phyloP scores from a whole-genome alignment of 2,797 vertebrate genomes.

The Sebastes kiyomatsui region DNA sequence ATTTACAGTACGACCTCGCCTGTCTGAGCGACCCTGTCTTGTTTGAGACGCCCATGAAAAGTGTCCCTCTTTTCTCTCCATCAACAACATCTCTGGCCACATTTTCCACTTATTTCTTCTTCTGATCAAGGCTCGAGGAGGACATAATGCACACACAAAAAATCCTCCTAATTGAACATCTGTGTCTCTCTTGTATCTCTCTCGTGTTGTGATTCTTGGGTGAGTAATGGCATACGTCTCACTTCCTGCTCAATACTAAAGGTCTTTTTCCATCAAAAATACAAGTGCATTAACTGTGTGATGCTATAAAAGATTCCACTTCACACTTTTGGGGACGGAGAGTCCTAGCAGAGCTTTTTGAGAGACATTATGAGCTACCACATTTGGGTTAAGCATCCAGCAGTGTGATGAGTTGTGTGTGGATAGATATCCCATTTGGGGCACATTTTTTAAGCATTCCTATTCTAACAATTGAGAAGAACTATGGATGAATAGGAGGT shows the following conservation, averaged over 20 bases:
- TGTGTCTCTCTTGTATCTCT: conserved; percentile 40
- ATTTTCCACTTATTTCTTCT: conserved; percentile 30
- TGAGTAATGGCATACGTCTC: conserved; percentile 43
- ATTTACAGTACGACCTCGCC: conserved; percentile 65
- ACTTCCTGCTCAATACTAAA: conserved; percentile 16
- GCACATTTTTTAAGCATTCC: conserved; percentile 17
- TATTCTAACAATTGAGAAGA: conserved; percentile 23
- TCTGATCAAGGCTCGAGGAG: conserved; percentile 32
- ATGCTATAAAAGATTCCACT: conserved; percentile 38
- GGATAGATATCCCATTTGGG: conserved; percentile 42
- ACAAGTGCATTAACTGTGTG: conserved; percentile 32
- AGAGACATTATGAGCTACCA: conserved; percentile 40
- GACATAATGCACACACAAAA: conserved; percentile 32
- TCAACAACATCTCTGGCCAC: conserved; percentile 28
- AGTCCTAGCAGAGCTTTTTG: conserved; percentile 47
- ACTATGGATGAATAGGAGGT: conserved; percentile 16
- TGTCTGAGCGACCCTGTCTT: conserved; percentile 22
- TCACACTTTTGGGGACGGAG: conserved; percentile 27
- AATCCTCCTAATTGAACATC: conserved; percentile 50
- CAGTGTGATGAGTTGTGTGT: conserved; percentile 34
- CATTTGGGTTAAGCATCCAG: conserved; percentile 50
- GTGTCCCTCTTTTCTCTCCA: background rate
- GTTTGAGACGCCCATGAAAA: conserved; percentile 8
- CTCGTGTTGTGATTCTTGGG: conserved; percentile 32
- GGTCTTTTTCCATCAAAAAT: conserved; percentile 24